Percentiles rank a stretch among this genome's conserved stretches.
Evolutionary conservation across 1,140 invertebrate species (phyloP).

Genomic region (Zaprionus davidi): DNA sequence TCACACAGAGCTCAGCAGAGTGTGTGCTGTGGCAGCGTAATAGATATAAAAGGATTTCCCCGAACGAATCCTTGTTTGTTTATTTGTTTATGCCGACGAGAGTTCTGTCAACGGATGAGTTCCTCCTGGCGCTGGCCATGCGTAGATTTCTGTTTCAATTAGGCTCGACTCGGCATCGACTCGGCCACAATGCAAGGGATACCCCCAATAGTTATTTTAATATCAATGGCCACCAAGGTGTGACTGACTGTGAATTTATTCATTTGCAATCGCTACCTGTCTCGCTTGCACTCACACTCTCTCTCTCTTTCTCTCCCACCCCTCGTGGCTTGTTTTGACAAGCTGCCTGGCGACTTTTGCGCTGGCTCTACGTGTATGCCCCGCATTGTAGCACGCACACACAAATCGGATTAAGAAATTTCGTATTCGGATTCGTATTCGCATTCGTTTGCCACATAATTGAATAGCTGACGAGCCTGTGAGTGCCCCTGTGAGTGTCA

Average conservation of each 20-base stretch:
- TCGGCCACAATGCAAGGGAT: conserved; percentile 41
- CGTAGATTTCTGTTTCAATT: conserved; percentile 81
- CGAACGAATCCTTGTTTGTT: conserved; percentile 42
- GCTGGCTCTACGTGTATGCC: conserved; percentile 12
- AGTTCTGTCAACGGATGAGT: neutral
- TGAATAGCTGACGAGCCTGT: conserved; percentile 57
- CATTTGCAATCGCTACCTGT: conserved; percentile 57
- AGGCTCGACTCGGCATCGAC: conserved; percentile 56
- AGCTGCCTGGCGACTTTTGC: conserved; percentile 40
- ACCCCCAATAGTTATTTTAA: conserved; percentile 66
- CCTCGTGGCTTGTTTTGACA: conserved; percentile 62
- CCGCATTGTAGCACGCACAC: conserved; percentile 63
- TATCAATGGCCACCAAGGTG: conserved; percentile 69
- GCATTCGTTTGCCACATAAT: conserved; percentile 77
- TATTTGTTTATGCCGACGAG: conserved; percentile 34
- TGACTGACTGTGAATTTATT: conserved; percentile 73
- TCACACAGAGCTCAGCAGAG: conserved; percentile 48
- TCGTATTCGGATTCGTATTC: conserved; percentile 82
- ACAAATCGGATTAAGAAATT: conserved; percentile 84
- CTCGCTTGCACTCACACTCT: conserved; percentile 13
- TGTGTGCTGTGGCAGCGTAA: conserved; percentile 37
- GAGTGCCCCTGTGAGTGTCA: conserved; percentile 31
- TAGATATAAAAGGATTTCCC: conserved; percentile 65
- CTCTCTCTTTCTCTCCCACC: neutral
- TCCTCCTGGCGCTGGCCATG: conserved; percentile 60